Evolutionary conservation across 1,140 invertebrate species (phyloP).

Genomic region (Globodera ellingtonae): DNA sequence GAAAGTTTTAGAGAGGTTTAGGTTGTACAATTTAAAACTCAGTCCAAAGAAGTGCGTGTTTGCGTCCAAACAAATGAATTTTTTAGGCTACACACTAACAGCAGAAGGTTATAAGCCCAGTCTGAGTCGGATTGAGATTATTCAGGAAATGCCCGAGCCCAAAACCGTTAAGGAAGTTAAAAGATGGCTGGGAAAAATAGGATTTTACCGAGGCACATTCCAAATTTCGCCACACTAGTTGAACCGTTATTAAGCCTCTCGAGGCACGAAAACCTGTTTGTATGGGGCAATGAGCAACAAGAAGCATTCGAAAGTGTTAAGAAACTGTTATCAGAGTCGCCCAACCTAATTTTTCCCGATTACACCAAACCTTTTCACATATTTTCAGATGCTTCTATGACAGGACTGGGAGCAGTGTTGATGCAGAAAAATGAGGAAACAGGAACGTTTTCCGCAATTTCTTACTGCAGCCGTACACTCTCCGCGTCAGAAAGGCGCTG

Average conservation of each 20-base stretch:
- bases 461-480: background rate
- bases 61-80: background rate
- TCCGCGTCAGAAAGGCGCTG: constrained; percentile 13
- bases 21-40: background rate
- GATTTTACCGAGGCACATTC: constrained; percentile 16
- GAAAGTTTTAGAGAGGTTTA: background rate
- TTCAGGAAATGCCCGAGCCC: background rate
- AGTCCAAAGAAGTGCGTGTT: constrained; percentile 13
- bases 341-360: constrained; percentile 14
- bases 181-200: background rate
- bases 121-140: constrained; percentile 3
- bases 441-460: background rate
- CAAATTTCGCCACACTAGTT: constrained; percentile 1
- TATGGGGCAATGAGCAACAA: constrained; percentile 14
- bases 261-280: background rate
- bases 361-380: constrained; percentile 21
- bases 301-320: constrained; percentile 13
- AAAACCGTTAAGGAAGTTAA: background rate
- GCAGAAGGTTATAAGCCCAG: constrained; percentile 8
- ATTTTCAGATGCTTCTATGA: constrained; percentile 1
- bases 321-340: background rate
- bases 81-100: background rate
- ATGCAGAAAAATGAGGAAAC: constrained; percentile 20
- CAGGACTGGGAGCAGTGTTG: background rate
- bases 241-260: background rate